These are phyloP conservation scores for Paradoxurus hermaphroditus DNA, from an alignment of 2,113 vertebrate species.

Conservation along the genomic window DNA sequence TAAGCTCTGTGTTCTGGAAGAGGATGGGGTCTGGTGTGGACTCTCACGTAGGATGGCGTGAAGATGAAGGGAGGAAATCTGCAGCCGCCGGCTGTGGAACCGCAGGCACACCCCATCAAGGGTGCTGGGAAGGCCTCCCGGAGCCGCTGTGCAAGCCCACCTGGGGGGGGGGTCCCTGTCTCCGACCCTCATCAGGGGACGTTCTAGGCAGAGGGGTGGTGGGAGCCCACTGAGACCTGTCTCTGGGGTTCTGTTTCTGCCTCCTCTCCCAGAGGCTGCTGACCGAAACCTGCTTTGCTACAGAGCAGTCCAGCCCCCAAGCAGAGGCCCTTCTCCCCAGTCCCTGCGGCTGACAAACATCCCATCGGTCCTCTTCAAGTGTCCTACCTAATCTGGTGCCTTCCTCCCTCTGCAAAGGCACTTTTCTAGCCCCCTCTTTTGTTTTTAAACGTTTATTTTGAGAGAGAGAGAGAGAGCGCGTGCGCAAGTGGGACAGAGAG, in stretches of 20 bases:
- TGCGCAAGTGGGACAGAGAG: too few relatives aligned
- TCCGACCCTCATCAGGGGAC: background rate
- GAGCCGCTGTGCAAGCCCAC: background rate
- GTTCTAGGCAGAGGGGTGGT: background rate
- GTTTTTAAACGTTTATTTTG: too few relatives aligned
- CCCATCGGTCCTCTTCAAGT: background rate
- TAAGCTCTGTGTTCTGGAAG: background rate
- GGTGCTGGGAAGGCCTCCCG: background rate
- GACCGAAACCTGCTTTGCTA: background rate
- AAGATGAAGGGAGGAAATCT: background rate
- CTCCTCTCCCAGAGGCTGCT: background rate
- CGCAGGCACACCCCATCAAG: rapidly evolving
- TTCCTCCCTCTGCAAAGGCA: background rate
- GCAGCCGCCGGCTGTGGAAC: rapidly evolving
- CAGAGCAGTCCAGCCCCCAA: background rate
- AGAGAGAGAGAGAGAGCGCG: too few relatives aligned
- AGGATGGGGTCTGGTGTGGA: background rate
- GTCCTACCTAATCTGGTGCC: background rate
- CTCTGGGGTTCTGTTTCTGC: background rate
- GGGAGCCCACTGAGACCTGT: background rate
- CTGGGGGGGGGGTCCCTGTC: background rate
- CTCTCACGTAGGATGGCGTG: background rate
- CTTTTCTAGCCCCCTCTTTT: background rate
- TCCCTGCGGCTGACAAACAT: background rate
- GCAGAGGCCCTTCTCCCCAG: background rate